A percentile compares a stretch with the other conserved stretches of the same genome.
These are phyloP conservation scores for Dreissena rostriformis DNA, from an alignment of 1,140 invertebrate genomes.

Conservation along the genomic window DNA sequence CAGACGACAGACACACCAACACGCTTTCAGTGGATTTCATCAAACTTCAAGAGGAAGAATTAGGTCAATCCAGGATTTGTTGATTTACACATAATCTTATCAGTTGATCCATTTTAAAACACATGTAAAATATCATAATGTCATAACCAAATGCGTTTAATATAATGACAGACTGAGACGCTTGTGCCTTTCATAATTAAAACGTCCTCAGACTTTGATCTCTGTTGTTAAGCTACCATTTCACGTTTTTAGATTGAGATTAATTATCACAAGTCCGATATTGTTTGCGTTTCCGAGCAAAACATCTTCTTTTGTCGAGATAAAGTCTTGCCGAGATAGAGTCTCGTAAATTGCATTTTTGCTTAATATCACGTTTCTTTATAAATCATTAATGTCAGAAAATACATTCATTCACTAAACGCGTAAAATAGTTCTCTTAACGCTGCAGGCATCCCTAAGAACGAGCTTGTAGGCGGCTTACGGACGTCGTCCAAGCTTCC, in stretches of 20 bases:
- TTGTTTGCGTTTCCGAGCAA: too few species aligned
- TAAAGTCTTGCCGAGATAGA: not conserved
- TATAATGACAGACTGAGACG: too few species aligned
- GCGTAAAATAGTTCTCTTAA: too few species aligned
- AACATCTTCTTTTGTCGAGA: too few species aligned
- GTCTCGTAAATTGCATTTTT: too few species aligned
- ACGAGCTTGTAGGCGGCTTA: constrained; percentile 40
- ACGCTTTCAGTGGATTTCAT: constrained; percentile 46
- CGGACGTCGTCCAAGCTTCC: constrained; percentile 49
- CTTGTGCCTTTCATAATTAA: not conserved
- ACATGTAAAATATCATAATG: too few species aligned
- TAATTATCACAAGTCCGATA: not conserved
- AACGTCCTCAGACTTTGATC: not conserved
- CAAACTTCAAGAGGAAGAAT: constrained; percentile 46
- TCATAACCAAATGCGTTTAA: too few species aligned
- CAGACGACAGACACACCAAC: constrained; percentile 26
- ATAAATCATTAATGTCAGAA: too few species aligned
- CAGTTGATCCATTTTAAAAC: not conserved
- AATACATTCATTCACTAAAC: too few species aligned
- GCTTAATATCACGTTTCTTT: too few species aligned
- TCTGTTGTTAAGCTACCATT: too few species aligned
- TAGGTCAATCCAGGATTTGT: constrained; percentile 5
- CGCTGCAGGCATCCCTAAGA: constrained; percentile 43
- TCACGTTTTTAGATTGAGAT: not conserved
- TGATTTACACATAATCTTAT: not conserved